Evolutionary conservation across 2,888 invertebrate species (phyloP).

Genomic region (Oeneis ivallda): DNA sequence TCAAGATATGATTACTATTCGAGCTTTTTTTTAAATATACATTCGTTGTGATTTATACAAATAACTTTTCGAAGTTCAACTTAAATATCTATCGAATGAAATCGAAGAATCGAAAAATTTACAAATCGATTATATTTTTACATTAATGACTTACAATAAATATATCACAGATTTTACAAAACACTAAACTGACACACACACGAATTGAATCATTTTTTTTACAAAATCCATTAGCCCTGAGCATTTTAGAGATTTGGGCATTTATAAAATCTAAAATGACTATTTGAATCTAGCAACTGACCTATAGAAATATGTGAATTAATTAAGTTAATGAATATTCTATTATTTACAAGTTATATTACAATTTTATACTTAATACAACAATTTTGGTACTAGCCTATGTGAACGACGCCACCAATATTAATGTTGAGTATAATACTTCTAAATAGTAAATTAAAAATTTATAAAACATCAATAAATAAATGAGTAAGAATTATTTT

Average conservation of each 20-base stretch:
- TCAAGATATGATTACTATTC: slow-evolving; percentile 69
- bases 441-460: background rate
- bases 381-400: slow-evolving; percentile 38
- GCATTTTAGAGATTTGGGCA: slow-evolving; percentile 37
- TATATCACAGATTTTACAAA: slow-evolving; percentile 82
- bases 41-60: slow-evolving; percentile 46
- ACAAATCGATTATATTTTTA: slow-evolving; percentile 63
- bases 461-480: background rate
- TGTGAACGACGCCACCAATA: background rate
- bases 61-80: slow-evolving; percentile 23
- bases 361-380: slow-evolving; percentile 50
- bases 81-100: slow-evolving; percentile 38
- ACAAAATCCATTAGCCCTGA: slow-evolving; percentile 45
- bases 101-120: slow-evolving; percentile 53
- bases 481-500: background rate
- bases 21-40: slow-evolving; percentile 44
- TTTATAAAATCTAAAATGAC: slow-evolving; percentile 61
- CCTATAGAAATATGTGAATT: slow-evolving; percentile 49
- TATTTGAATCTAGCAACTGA: slow-evolving; percentile 62
- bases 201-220: slow-evolving; percentile 41
- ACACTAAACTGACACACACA: slow-evolving; percentile 57
- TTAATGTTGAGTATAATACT: background rate
- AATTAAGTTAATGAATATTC: slow-evolving; percentile 32
- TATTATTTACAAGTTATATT: slow-evolving; percentile 59
- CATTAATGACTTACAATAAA: slow-evolving; percentile 76